Base-by-base conservation (phyloP, 2,888 invertebrate genomes). In the Drosophila diplacantha region DNA sequence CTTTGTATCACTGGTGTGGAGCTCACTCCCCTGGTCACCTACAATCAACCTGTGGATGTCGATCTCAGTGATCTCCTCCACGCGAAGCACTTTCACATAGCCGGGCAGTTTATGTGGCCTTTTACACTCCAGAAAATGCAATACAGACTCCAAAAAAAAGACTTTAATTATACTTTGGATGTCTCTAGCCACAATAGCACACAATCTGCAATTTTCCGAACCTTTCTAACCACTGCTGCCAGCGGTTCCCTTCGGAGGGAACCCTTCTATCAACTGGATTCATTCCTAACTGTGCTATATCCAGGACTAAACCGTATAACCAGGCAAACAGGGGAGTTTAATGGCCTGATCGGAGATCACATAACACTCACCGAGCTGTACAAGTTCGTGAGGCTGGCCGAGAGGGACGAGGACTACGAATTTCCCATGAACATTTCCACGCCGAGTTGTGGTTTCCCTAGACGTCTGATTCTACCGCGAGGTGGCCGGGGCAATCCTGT, bases 131-230 rank as follows among this genome's bases (percentile, higher is more conserved):
- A 73, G 71, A 90, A 91, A 5, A 90, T 91, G 38, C 92, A 93
- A 81, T 89, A 90, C 50, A 92, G 93, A 72, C 87, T 94, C 22
- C 92, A 92, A 87, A 92, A 93, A 86, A 90, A 92, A 65, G 89
- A 90, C 0, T 94, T 93, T 89, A 89, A 87, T 41, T 89, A 92
- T 47, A 89, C 88, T 52, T 84, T 93, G 60, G 87, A 90, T 34
- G 83, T 93, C 6, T 89, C 90, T 47, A 90, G 92, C 57, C 91
- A 92, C 38, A 89, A 90, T 14, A 29, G 44, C 62, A 88, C 90
- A 2, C 88, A 87, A 37, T 89, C 91, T 32, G 91, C 90, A 0
- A 88, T 90, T 12, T 86, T 93, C 56, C 91, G 91, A 74, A 87
- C 92, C 18, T 93, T 91, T 89, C 77, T 93, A 12, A 93, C 78